Evolutionary conservation across 2,888 invertebrate genomes (phyloP).

Genomic region (Drosophila multiciliata): DNA sequence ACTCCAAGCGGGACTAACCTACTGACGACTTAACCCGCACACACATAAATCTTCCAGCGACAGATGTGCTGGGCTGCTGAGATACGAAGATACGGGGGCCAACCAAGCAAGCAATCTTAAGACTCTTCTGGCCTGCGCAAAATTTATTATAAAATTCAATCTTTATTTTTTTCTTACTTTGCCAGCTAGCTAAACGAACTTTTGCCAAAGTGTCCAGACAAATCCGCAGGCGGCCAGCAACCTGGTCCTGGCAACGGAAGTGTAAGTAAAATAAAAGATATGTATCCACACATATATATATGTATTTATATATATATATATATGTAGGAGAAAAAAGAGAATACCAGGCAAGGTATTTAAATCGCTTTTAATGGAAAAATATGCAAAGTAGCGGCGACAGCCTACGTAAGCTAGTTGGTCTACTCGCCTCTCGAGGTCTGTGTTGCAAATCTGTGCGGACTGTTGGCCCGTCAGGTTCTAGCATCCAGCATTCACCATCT

Average conservation of each 20-base stretch:
- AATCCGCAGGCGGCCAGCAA: constrained; percentile 43
- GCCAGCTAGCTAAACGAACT: constrained; percentile 41
- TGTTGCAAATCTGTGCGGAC: constrained; percentile 70
- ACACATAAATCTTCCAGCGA: constrained; percentile 56
- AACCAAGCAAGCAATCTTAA: constrained; percentile 46
- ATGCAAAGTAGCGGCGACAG: constrained; percentile 68
- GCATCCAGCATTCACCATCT: neutral
- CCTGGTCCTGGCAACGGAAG: constrained; percentile 25
- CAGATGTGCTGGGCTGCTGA: constrained; percentile 39
- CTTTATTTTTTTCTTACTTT: constrained; percentile 34
- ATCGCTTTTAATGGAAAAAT: constrained; percentile 80
- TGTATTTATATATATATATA: constrained; percentile 12
- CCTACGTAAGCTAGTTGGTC: constrained; percentile 59
- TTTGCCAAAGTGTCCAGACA: constrained; percentile 60
- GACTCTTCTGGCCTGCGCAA: constrained; percentile 54
- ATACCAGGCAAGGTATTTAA: constrained; percentile 70
- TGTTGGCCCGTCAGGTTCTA: constrained; percentile 51
- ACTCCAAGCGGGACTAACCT: constrained; percentile 43
- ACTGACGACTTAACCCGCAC: constrained; percentile 73
- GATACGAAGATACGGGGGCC: constrained; percentile 28
- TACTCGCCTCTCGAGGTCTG: constrained; percentile 19
- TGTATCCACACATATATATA: constrained; percentile 14
- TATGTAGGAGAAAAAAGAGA: constrained; percentile 33
- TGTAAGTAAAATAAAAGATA: constrained; percentile 33
- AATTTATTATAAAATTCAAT: constrained; percentile 78